Percentiles rank a stretch among this genome's conserved stretches.
Conservation (phyloP, 2,888 invertebrate genomes). For the Willowsia nigromaculata region DNA sequence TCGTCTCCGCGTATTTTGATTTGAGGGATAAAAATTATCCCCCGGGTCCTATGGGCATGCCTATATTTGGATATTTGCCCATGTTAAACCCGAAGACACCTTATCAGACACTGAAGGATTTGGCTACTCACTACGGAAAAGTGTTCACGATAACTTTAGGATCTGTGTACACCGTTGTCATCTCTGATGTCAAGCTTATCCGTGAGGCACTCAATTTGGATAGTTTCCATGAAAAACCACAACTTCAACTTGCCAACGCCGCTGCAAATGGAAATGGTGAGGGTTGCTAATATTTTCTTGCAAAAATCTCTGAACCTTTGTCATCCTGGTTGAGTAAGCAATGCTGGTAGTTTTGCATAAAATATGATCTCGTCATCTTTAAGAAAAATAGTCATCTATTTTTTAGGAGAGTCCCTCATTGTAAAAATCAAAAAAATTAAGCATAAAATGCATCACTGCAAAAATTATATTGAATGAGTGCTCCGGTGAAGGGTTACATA, state of each 20-base stretch:
- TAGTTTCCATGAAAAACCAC: constrained; percentile 88
- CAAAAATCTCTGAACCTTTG: too few relatives aligned
- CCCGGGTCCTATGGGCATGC: constrained; percentile 90
- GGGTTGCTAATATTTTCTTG: not conserved
- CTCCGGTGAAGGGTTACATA: not conserved
- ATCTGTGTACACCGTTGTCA: constrained; percentile 87
- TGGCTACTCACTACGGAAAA: constrained; percentile 86
- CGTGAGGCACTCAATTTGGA: constrained; percentile 88
- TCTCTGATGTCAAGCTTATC: constrained; percentile 88
- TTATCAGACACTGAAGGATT: constrained; percentile 85
- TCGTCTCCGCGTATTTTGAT: constrained; percentile 73
- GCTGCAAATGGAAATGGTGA: constrained; percentile 93
- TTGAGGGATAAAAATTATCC: constrained; percentile 83
- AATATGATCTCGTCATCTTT: too few relatives aligned
- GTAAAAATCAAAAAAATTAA: too few relatives aligned
- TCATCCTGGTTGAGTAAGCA: too few relatives aligned
- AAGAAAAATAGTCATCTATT: too few relatives aligned
- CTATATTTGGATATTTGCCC: constrained; percentile 89
- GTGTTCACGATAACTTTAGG: constrained; percentile 89
- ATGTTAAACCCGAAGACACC: constrained; percentile 87
- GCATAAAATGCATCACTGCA: too few relatives aligned
- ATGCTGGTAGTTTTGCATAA: too few relatives aligned
- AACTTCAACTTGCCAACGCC: constrained; percentile 88
- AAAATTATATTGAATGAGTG: not conserved
- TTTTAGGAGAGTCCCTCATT: too few relatives aligned